Percentiles rank a stretch among this genome's conserved stretches.
phyloP scores from a whole-genome alignment of 2,113 vertebrate species.

The Pholis gunnellus region DNA sequence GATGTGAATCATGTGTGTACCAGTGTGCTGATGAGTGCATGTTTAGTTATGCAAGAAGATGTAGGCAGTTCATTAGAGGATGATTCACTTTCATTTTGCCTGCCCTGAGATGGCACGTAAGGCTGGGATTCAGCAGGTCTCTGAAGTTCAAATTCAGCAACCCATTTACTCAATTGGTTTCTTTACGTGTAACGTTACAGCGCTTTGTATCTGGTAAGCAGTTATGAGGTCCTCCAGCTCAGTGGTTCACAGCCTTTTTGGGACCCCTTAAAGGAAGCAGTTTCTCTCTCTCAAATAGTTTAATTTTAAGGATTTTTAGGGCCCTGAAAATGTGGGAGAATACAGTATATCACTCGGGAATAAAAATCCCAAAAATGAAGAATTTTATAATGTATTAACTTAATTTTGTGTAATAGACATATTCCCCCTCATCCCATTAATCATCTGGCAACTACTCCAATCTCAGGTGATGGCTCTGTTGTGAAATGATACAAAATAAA shows the following conservation, averaged over 20 bases:
- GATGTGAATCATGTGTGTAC: constrained; percentile 7
- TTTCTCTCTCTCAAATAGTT: not conserved
- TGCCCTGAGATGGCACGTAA: not conserved
- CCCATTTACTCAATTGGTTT: not conserved
- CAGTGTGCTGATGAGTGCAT: constrained; percentile 18
- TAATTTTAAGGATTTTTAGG: not conserved
- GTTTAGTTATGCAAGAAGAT: not conserved
- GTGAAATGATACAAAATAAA: not conserved
- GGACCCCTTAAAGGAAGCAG: not conserved
- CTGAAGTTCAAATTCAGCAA: not conserved
- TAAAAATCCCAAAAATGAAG: too few relatives aligned
- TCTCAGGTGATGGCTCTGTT: not conserved
- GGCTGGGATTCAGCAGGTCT: not conserved
- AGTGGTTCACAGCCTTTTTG: not conserved
- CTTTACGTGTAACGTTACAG: not conserved
- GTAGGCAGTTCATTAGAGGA: constrained; percentile 1
- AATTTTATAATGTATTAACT: too few relatives aligned
- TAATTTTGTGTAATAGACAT: too few relatives aligned
- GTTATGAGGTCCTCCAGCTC: not conserved
- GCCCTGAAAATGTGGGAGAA: not conserved
- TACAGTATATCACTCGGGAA: not conserved
- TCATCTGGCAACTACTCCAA: not conserved
- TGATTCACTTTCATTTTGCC: constrained; percentile 8
- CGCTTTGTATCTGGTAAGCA: not conserved
- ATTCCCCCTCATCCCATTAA: too few relatives aligned